phyloP scores from a whole-genome alignment of 2,888 invertebrate species.

The Leistus spinibarbis region DNA sequence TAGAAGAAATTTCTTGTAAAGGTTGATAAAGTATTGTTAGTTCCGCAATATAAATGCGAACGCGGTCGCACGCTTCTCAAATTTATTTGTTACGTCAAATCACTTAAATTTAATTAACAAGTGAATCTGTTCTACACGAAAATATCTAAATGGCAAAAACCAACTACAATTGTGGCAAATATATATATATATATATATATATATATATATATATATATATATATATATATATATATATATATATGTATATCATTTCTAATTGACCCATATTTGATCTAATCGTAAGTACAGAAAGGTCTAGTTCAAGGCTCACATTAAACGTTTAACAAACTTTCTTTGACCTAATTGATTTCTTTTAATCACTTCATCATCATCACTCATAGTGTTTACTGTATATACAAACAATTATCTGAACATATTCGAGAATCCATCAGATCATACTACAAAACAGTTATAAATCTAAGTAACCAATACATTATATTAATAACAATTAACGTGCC shows the following conservation, averaged over 20 bases:
- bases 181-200: background rate
- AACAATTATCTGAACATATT: no score
- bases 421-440: no score
- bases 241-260: background rate
- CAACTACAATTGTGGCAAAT: no score
- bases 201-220: background rate
- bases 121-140: no score
- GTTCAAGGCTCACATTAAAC: conserved; percentile 30
- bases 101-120: background rate
- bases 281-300: conserved; percentile 16
- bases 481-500: no score
- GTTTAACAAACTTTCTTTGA: conserved; percentile 32
- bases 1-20: background rate
- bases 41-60: background rate
- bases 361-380: no score
- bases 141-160: no score
- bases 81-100: background rate
- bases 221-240: background rate
- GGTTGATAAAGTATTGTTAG: background rate
- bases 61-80: background rate
- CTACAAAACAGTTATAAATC: no score
- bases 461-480: no score
- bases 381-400: no score
- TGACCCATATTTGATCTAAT: background rate
- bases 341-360: conserved; percentile 33